Evolutionary conservation across 2,113 vertebrate genomes (phyloP), one percentile per base, ranked within the genome.

Genomic region (Clinocottus analis): DNA sequence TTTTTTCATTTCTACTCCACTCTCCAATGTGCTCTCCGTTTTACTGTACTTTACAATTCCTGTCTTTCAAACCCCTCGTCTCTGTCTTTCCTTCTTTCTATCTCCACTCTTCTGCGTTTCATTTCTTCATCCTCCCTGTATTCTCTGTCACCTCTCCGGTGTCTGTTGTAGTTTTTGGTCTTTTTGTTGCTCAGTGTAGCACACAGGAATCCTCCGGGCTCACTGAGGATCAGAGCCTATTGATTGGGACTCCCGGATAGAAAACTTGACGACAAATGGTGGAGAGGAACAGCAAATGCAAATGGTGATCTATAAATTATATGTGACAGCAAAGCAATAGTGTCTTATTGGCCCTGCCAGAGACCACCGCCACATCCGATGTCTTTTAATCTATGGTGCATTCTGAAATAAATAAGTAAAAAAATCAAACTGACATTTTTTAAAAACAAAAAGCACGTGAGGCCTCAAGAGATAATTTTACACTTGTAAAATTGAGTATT

Each of bases 251-350:
- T 94, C 91, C 86, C 85, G 94, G 93, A 94, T 93, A 94, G 90
- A 94, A 94, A 94, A 96, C 93, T 94, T 94, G 94, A 92, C 89
- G 89, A 94, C 91, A 91, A 95, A 94, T 95, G 95, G 82, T 94
- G 93, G 94, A 31, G 66, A 95, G 94, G 94, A 95, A 92, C 94
- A 95, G 90, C 93, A 91, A 94, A 96, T 97, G 96, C 95, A 97
- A 97, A 97, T 96, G 94, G 94, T 96, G 95, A 95, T 95, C 72
- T 96, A 97, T 97, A 97, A 96, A 97, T 97, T 97, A 96, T 95
- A 96, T 96, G 94, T 96, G 96, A 98, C 96, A 97, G 97, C 93
- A 97, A 97, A 97, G 96, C 96, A 96, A 97, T 97, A 96, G 93
- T 93, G 94, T 95, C 94, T 96, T 91, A 96, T 94, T 96, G 94